Conservation (phyloP, 2,113 vertebrate species). For the Patagioenas fasciata region DNA sequence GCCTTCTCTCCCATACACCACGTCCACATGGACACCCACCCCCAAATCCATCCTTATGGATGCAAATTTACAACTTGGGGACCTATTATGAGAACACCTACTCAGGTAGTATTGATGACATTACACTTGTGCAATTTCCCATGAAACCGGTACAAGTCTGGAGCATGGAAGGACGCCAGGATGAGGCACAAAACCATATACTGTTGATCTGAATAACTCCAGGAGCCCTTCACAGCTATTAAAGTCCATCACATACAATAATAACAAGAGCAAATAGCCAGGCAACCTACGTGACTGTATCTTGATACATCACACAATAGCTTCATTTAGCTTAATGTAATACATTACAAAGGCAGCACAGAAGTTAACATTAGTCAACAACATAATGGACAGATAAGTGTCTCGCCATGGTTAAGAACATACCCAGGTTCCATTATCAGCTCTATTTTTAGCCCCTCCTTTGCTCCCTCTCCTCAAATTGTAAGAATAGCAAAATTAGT, state of each 20-base stretch:
- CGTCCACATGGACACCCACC: fast-evolving
- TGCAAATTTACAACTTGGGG: background rate
- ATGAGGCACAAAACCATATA: background rate
- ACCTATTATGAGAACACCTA: background rate
- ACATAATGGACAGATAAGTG: conserved; percentile 59
- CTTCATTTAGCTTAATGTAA: conserved; percentile 68
- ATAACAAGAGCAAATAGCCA: conserved; percentile 46
- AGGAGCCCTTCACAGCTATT: conserved; percentile 20
- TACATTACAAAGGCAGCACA: conserved; percentile 52
- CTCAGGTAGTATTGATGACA: background rate
- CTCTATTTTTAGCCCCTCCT: conserved; percentile 45
- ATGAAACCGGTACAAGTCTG: background rate
- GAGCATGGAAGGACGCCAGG: background rate
- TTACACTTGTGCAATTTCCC: background rate
- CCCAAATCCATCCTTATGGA: background rate
- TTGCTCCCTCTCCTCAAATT: conserved; percentile 12
- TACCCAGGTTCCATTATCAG: conserved; percentile 50
- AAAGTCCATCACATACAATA: conserved; percentile 42
- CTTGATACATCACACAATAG: conserved; percentile 40
- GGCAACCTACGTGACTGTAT: conserved; percentile 32
- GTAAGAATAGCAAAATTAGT: conserved; percentile 8
- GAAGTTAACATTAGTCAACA: conserved; percentile 65
- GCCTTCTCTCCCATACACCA: fast-evolving
- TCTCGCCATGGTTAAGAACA: conserved; percentile 49
- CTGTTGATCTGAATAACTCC: background rate